Evolutionary conservation across 2,797 vertebrate genomes (phyloP), one percentile per base, ranked within the genome.

Genomic region (Trachops cirrhosus): DNA sequence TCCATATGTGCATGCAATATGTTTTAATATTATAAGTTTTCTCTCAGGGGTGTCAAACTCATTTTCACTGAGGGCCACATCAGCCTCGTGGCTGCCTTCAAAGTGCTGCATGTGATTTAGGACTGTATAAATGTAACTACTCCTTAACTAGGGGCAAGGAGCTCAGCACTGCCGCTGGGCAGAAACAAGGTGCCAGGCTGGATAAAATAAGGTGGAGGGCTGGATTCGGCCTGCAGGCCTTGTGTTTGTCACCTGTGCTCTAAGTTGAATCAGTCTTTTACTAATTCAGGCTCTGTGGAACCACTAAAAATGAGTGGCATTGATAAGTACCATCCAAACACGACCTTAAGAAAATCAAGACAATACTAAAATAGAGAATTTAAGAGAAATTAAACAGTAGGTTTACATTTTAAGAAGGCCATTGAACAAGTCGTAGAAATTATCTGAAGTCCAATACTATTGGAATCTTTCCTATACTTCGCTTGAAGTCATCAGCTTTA

Each of bases 301-400:
- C 73, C 78, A 54, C 44, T 57, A 16, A 94, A 68, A 79, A 73
- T 54, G 26, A 57, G 22, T 54, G 48, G 11, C 24, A 52, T 32
- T 70, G 70, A 79, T 52, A 5, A 82, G n/a, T 84, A 73, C 48
- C 82, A 62, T 68, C 16, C 29, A 62, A 89, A 24, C 16, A 74
- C 19, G 37, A 91, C 39, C 39, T 94, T 91, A 89, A 86, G 59
- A 95, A 90, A 88, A 82, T 78, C 48, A 82, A 93, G 82, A 89
- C 12, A 14, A 70, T 64, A 86, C n/a, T 82, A 77, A 78, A 92
- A 84, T 91, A 85, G 26, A 88, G 48, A 79, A 46, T 54, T 52
- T 68, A 78, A 86, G 48, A 95, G 86, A 79, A 93, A 83, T n/a
- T 7, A 77, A 89, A 15, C 6, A 46, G 15, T 9, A 70, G 21